phyloP scores from a whole-genome alignment of 2,888 invertebrate species.

The Nemotelus nigrinus region DNA sequence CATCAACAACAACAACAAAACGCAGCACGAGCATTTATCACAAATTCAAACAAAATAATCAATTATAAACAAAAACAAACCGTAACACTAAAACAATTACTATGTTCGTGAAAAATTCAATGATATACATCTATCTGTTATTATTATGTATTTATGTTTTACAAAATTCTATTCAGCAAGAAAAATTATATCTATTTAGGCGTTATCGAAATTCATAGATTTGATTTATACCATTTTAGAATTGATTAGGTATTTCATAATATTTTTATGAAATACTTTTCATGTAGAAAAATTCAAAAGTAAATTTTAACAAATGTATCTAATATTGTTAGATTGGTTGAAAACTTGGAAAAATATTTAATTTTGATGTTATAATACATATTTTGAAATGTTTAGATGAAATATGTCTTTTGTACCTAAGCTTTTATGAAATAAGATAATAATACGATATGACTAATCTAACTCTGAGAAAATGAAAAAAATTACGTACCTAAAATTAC shows the following conservation, averaged over 20 bases:
- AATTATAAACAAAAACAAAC: neutral
- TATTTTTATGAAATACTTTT: no score
- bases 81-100: neutral
- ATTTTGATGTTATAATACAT: neutral
- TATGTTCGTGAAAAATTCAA: neutral
- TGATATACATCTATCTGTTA: neutral
- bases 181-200: no score
- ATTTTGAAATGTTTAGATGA: neutral
- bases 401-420: constrained; percentile 24
- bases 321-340: constrained; percentile 12
- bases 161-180: neutral
- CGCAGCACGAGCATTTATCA: neutral
- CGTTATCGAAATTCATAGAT: no score
- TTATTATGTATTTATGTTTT: neutral
- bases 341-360: neutral
- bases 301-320: neutral
- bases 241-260: no score
- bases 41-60: neutral
- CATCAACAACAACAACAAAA: neutral
- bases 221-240: no score
- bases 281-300: no score
- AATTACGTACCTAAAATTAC: neutral
- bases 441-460: neutral
- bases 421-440: neutral
- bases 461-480: neutral